Conservation (phyloP, 2,888 invertebrate genomes). For the Ophion costatus region DNA sequence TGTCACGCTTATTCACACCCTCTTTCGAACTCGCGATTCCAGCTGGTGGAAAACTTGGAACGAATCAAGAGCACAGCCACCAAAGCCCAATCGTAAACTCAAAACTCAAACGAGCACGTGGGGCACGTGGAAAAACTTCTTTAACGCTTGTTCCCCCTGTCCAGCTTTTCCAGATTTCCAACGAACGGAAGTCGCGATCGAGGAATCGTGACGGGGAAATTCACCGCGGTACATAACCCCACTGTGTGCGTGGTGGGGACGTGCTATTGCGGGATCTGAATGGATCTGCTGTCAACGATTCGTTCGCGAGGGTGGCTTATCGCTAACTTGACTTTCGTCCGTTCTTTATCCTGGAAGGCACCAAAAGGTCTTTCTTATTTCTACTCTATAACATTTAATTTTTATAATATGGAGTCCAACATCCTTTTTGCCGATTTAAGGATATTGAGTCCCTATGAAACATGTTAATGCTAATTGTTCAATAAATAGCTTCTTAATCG, state of each 20-base stretch:
- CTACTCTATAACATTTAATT: background rate
- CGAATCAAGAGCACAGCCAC: conserved; percentile 5
- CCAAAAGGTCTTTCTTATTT: background rate
- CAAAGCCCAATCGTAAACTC: conserved; percentile 25
- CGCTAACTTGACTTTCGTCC: background rate
- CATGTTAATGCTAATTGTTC: no score
- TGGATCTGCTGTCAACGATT: background rate
- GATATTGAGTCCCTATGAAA: no score
- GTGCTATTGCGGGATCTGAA: background rate
- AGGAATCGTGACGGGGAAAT: conserved; percentile 41
- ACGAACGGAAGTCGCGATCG: conserved; percentile 41
- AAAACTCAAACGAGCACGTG: conserved; percentile 45
- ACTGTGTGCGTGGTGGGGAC: conserved; percentile 3
- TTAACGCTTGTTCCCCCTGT: conserved; percentile 43
- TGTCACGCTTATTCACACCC: conserved; percentile 55
- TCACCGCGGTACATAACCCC: conserved; percentile 18
- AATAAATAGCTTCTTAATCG: no score
- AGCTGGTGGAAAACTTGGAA: conserved; percentile 42
- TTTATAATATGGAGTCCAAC: background rate
- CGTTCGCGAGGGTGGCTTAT: background rate
- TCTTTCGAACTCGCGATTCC: conserved; percentile 13
- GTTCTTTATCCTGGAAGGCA: background rate
- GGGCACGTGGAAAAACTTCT: conserved; percentile 44
- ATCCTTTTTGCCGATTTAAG: background rate
- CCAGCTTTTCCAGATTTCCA: background rate